These are phyloP conservation scores for Lutraria lutraria DNA, from an alignment of 2,888 invertebrate genomes.

Conservation along the genomic window DNA sequence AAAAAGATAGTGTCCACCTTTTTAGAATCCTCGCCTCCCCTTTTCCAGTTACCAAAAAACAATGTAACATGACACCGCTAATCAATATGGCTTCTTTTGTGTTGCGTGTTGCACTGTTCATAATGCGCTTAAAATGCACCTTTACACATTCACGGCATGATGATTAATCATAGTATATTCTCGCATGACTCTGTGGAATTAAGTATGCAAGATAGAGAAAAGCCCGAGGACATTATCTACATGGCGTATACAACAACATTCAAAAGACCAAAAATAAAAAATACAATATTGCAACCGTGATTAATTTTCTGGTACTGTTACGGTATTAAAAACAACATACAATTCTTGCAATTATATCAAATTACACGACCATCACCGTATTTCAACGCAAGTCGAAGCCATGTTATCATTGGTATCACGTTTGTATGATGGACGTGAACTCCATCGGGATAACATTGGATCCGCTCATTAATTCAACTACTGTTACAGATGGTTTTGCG, in stretches of 20 bases:
- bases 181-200: no score
- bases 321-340: neutral
- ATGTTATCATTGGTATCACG: constrained; percentile 25
- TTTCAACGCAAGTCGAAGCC: neutral
- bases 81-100: no score
- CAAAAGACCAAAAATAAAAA: neutral
- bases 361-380: neutral
- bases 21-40: no score
- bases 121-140: no score
- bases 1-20: no score
- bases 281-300: neutral
- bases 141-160: no score
- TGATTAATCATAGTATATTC: no score
- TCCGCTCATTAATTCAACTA: constrained; percentile 47
- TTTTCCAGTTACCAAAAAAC: no score
- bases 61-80: no score
- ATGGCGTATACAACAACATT: neutral
- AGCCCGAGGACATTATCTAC: neutral
- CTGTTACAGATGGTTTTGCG: constrained; percentile 57
- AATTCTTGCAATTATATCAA: constrained; percentile 7
- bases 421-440: constrained; percentile 33
- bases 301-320: neutral
- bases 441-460: constrained; percentile 35
- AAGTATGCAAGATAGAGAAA: neutral
- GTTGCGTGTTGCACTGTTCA: no score